A percentile compares a stretch with the other conserved stretches of the same genome.
Evolutionary conservation across 2,888 invertebrate genomes (phyloP).

Genomic region (Drosophila barbarae): DNA sequence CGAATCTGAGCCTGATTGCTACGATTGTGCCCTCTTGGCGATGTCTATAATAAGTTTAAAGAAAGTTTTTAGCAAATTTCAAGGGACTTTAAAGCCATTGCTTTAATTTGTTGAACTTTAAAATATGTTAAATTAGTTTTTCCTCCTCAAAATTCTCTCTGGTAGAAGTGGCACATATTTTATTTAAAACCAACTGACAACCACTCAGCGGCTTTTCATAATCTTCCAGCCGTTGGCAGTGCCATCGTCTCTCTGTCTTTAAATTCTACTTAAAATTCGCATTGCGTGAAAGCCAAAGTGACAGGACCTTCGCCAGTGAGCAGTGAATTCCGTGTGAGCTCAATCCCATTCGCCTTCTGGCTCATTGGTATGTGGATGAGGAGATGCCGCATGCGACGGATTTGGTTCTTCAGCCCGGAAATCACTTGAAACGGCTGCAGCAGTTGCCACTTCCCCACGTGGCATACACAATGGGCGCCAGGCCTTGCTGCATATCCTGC

Average conservation of each 20-base stretch:
- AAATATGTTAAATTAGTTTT: neutral
- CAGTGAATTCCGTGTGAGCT: conserved; percentile 10
- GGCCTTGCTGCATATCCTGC: conserved; percentile 21
- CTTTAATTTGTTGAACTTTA: neutral
- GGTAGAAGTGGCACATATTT: neutral
- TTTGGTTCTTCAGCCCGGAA: conserved; percentile 47
- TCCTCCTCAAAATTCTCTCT: neutral
- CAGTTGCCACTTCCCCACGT: conserved; percentile 45
- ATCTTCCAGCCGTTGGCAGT: conserved; percentile 15
- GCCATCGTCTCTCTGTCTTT: conserved; percentile 11
- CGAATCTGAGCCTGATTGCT: conserved; percentile 35
- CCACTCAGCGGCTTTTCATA: conserved; percentile 39
- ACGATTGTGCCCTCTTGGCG: conserved; percentile 25
- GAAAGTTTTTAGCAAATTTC: neutral
- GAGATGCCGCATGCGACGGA: conserved; percentile 33
- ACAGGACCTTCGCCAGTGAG: conserved; percentile 6
- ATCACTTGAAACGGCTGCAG: conserved; percentile 57
- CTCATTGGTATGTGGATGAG: conserved; percentile 61
- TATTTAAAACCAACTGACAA: conserved; percentile 24
- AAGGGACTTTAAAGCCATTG: neutral
- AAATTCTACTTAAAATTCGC: conserved; percentile 62
- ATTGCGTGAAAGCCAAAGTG: conserved; percentile 46
- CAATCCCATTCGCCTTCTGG: conserved; percentile 16
- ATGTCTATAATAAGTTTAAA: conserved; percentile 8
- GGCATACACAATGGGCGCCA: conserved; percentile 43